Evolutionary conservation across 1,140 invertebrate species (phyloP), one percentile per base, ranked within the genome.

Genomic region (Harpegnathos saltator): DNA sequence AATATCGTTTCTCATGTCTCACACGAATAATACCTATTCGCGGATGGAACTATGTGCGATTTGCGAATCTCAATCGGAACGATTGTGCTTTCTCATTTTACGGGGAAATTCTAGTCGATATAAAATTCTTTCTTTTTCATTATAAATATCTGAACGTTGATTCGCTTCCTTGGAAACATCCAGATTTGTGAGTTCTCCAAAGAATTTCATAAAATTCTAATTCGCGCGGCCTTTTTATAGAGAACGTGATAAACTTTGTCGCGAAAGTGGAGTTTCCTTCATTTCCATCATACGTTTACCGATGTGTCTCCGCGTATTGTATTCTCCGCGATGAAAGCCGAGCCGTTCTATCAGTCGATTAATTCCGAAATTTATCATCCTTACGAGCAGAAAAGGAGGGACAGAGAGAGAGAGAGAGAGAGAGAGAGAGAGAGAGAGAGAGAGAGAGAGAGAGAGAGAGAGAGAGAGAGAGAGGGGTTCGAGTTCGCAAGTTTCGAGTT

Each of bases 281-380:
- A 58, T 56, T 19, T 69, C 68, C 9, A 44, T 69, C 33, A 62
- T 15, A 44, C 17, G 19, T 26, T 63, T 52, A 15, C 12, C n/a
- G 48, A 7, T 38, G n/a, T n/a, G n/a, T n/a, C n/a, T n/a, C n/a
- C 50, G 15, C 26, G 33, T 33, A 1, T 33, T 5, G 1, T 69
- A 69, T 65, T 29, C 33, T 58, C 2, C 63, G 19, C 22, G 58
- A 3, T 29, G 15, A 78, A 68, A 52, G n/a, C 19, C 52, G 75
- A 56, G 58, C 22, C 29, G 19, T 44, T 19, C 63, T 56, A 50
- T 56, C 63, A 38, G 22, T 33, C 22, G 33, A 80, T 56, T 80
- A 71, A 71, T 69, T 58, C 22, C 33, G 15, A 59, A 78, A 78
- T 58, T 80, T 80, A 59, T 80, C 54, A 80, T 78, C 48, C 50